Percentiles rank a stretch among this genome's conserved stretches.
These are phyloP conservation scores for Junonia oenone DNA, from an alignment of 2,888 invertebrate genomes.

Conservation along the genomic window DNA sequence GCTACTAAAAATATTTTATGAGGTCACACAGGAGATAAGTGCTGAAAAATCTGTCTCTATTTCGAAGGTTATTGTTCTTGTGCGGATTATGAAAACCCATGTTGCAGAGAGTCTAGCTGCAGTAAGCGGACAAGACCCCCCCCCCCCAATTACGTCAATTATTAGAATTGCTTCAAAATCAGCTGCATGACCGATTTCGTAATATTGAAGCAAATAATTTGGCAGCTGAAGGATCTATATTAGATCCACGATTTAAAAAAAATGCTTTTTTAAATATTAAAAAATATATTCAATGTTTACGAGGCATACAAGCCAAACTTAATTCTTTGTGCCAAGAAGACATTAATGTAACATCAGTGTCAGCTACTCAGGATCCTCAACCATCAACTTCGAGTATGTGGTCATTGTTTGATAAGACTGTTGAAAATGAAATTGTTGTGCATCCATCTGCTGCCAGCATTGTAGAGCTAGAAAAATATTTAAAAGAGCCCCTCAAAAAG, in stretches of 20 bases:
- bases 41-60: slow-evolving; percentile 23
- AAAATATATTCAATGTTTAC: neutral
- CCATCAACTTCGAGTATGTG: slow-evolving; percentile 14
- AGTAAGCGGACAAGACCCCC: neutral
- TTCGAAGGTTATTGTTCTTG: neutral
- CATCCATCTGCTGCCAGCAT: slow-evolving; percentile 26
- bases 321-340: neutral
- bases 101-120: neutral
- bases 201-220: neutral
- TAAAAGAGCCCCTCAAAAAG: slow-evolving; percentile 26
- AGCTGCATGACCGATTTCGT: neutral
- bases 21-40: slow-evolving; percentile 24
- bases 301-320: neutral
- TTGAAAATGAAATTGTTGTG: slow-evolving; percentile 13
- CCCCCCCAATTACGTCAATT: too few species aligned
- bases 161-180: neutral
- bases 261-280: slow-evolving; percentile 12
- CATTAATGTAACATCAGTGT: neutral
- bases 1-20: slow-evolving; percentile 24
- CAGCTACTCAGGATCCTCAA: neutral
- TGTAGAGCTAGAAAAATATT: slow-evolving; percentile 26
- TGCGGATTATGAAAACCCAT: neutral
- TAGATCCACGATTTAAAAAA: slow-evolving; percentile 30
- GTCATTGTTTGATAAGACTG: slow-evolving; percentile 23
- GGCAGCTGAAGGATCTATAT: slow-evolving; percentile 12